A percentile compares a stretch with the other conserved stretches of the same genome.
phyloP scores from a whole-genome alignment of 2,113 vertebrate species.

The Lampris megalopsis region DNA sequence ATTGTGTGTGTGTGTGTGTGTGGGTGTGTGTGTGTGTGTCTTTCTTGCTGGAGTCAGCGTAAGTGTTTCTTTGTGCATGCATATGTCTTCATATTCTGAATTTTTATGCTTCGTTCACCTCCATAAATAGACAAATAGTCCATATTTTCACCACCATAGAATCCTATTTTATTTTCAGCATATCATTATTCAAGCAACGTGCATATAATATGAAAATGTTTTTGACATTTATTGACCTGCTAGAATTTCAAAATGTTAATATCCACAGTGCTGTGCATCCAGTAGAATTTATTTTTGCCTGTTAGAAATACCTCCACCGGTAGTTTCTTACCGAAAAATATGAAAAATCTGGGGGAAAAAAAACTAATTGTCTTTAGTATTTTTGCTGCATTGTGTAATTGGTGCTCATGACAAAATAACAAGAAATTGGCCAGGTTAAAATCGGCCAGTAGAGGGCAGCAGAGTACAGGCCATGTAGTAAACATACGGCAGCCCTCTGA shows the following conservation, averaged over 20 bases:
- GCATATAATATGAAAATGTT: not conserved
- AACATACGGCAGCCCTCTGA: not conserved
- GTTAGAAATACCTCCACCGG: not conserved
- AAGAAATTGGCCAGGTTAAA: not conserved
- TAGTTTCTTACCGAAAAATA: not conserved
- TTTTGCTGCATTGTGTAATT: too few relatives aligned
- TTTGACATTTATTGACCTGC: not conserved
- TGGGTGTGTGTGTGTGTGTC: not conserved
- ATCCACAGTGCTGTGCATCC: not conserved
- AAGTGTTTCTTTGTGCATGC: not conserved
- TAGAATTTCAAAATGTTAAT: not conserved
- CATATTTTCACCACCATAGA: too few relatives aligned
- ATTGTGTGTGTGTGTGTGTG: slow-evolving; percentile 26
- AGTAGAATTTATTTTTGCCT: not conserved
- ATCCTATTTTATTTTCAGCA: not conserved
- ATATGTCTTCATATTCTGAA: not conserved
- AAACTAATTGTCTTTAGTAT: too few relatives aligned
- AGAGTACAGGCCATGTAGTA: slow-evolving; percentile 59
- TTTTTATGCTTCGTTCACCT: not conserved
- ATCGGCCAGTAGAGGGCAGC: slow-evolving; percentile 72
- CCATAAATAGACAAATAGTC: not conserved
- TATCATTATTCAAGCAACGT: too few relatives aligned
- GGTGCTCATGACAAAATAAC: too few relatives aligned
- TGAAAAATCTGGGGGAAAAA: too few relatives aligned
- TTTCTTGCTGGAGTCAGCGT: not conserved